Conservation (phyloP, 1,140 invertebrate genomes). For the Dinoponera quadriceps region DNA sequence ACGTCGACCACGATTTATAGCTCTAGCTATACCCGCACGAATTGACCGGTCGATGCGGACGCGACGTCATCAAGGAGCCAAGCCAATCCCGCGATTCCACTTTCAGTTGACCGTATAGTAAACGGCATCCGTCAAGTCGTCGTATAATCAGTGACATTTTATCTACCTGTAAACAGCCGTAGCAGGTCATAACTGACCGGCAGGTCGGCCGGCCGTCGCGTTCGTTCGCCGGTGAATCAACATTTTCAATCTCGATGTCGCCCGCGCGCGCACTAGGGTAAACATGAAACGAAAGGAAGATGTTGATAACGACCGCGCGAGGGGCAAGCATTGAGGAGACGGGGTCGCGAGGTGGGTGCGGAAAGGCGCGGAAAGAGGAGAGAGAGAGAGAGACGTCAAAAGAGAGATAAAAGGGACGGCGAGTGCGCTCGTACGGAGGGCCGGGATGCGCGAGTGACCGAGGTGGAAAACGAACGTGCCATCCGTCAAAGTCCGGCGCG, state of each 20-base stretch:
- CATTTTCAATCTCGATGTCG: constrained; percentile 51
- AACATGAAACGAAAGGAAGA: constrained; percentile 35
- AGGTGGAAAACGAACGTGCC: constrained; percentile 48
- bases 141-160: constrained; percentile 57
- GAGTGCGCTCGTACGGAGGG: background rate
- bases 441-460: background rate
- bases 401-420: background rate
- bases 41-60: constrained; percentile 20
- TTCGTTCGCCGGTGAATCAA: constrained; percentile 44
- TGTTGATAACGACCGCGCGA: constrained; percentile 37
- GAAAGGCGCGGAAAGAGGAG: background rate
- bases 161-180: constrained; percentile 54
- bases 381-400: background rate
- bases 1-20: background rate
- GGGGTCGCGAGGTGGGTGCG: background rate
- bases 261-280: background rate
- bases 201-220: constrained; percentile 5
- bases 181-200: background rate
- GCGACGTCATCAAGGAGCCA: constrained; percentile 27
- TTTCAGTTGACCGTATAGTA: background rate
- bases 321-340: background rate
- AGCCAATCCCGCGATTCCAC: constrained; percentile 4
- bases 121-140: constrained; percentile 27
- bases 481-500: constrained; percentile 63
- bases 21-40: constrained; percentile 10